Evolutionary conservation across 2,888 invertebrate species (phyloP), one percentile per base, ranked within the genome.

Genomic region (Megastigmus dorsalis): DNA sequence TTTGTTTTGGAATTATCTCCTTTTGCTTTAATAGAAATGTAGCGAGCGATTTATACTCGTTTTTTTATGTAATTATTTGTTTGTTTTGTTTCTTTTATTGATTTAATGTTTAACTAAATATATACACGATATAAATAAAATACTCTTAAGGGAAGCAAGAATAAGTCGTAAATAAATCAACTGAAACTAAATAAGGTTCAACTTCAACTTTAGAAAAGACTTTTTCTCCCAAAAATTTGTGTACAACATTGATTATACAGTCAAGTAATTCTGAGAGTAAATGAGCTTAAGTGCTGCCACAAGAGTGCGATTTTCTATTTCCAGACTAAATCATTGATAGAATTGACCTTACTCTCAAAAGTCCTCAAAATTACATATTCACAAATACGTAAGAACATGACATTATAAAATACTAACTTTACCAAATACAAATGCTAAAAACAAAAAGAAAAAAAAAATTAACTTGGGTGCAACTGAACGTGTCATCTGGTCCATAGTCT

Each of bases 231-330:
- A 68, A 55, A 54, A 68, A 65, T 70, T 66, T 65, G 72, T 72
- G 45, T 71, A 75, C 77, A 74, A 78, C 75, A 78, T 70, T 38
- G 74, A 80, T 77, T 65, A 66, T 15, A 63, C 33, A 52, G n/a
- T 65, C 45, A 48, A 72, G 65, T 45, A 68, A 38, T 59, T 26
- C 54, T 59, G 75, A 75, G 63, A 75, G 75, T 59, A 72, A 33
- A 45, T 15, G 7, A 28, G 6, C 13, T 28, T 43, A 15, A 9
- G 10, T 50, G 6, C n/a, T n/a, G n/a, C n/a, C n/a, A n/a, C n/a
- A n/a, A n/a, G n/a, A n/a, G n/a, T n/a, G n/a, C n/a, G n/a, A n/a
- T n/a, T n/a, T n/a, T n/a, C n/a, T n/a, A n/a, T n/a, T n/a, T n/a
- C n/a, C n/a, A n/a, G n/a, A n/a, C n/a, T n/a, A n/a, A n/a, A n/a